Base-by-base conservation (phyloP, 2,113 vertebrate species). In the Gymnogyps californianus region DNA sequence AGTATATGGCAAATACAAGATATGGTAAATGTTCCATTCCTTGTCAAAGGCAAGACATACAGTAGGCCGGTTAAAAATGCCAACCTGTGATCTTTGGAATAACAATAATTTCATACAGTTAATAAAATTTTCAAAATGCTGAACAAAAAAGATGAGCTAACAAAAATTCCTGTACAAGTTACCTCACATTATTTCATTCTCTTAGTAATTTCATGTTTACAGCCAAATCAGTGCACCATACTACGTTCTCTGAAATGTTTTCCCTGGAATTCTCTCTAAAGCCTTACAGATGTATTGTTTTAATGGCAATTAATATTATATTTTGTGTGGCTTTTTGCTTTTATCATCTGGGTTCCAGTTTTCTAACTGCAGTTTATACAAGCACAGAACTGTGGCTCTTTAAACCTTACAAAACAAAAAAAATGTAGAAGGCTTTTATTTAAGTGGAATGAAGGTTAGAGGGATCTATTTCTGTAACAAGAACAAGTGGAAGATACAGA, bases 321-420 rank as follows among this genome's bases (percentile, higher is more conserved):
- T 96, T 95, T 77, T 89, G 67, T 1, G 1, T 71, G 72, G 67
- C 28, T 95, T 97, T 96, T 96, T 96, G 58, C 87, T 97, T 96
- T 96, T 70, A 58, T 95, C 70, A 75, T 93, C 90, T 92, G 82
- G 24, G 69, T 96, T 97, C 86, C 83, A 94, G 58, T 97, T 97
- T 93, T 96, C 78, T 97, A 95, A 94, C 70, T 94, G 86, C 90
- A 94, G 9, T 74, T 98, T 96, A 83, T 90, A 72, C 66, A 96
- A 88, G 92, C 67, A 71, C 19, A 96, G 79, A 97, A 75, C 47
- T 77, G 55, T 91, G 87, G 46, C 85, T 96, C 86, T 95, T 94
- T 96, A 98, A 97, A 93, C 36, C 70, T 90, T 90, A 86, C 19
- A 95, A 97, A 96, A 95, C 82, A 91, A 95, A 96, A 94, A 91